Base-by-base conservation (phyloP, 2,797 vertebrate genomes). In the Rhodeus uyekii region DNA sequence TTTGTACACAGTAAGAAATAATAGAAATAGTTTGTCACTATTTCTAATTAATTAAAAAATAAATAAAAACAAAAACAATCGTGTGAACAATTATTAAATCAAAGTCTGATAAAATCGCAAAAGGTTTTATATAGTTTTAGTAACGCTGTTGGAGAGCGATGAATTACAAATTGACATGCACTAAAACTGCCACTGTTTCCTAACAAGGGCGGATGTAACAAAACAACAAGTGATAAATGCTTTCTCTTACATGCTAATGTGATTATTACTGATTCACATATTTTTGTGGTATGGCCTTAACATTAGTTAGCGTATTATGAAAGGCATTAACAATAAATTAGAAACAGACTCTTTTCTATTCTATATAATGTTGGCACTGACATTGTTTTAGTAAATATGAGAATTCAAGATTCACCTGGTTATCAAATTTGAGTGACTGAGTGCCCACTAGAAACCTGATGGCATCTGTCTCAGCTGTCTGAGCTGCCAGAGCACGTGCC, bases 391-490 rank as follows among this genome's bases (percentile, higher is more conserved):
- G 39, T 50, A 82, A 78, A 78, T 24, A 61, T 74, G 29, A 64
- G 60, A 34, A 34, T 29, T 61, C 14, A 27, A 34, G 19, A 32
- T 93, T 95, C 92, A 99, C 98, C 97, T 99, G 98, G 92, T 99
- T 99, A 90, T 99, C 97, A 90, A 97, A 99, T 90, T 96, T 98
- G 39, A 99, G 94, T 50, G 98, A 99, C 91, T 99, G 98, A 3
- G 98, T 99, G 84, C 98, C 98, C 89, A 99, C 97, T 73, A 99
- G 93, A 90, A 99, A 99, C 76, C 98, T 95, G 87, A 99, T 97
- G 83, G 98, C 96, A 90, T 99, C 98, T 0, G 97, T 98, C 90
- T 99, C 98, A 68, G 97, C 98, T 42, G 96, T 95, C 90, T 99
- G 98, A 72, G 98, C 96, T 27, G 97, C 96, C 36, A 99, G 94